These are phyloP conservation scores for Myotis planiceps DNA, from an alignment of 2,797 vertebrate genomes.

Conservation along the genomic window DNA sequence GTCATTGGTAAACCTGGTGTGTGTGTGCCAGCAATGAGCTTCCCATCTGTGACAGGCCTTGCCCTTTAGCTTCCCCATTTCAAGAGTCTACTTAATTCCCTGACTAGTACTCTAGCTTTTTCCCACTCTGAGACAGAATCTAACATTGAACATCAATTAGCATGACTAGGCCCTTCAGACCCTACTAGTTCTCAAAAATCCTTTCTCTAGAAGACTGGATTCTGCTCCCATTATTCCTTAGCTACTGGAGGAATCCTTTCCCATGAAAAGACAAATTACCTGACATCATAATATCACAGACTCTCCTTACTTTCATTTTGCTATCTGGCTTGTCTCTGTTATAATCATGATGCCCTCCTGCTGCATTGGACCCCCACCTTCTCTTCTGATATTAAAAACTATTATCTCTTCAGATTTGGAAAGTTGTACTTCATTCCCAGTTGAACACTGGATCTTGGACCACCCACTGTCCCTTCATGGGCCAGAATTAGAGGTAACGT, in stretches of 20 bases:
- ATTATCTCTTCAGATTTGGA: background rate
- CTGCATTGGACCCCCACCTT: background rate
- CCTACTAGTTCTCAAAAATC: background rate
- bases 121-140: background rate
- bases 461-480: background rate
- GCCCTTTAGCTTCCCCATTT: background rate
- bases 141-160: background rate
- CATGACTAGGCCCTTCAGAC: background rate
- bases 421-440: background rate
- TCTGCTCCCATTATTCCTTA: background rate
- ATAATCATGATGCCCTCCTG: background rate
- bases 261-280: background rate
- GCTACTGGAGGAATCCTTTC: background rate
- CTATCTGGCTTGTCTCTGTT: background rate
- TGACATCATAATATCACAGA: background rate
- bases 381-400: background rate
- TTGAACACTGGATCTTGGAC: background rate
- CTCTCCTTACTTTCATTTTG: background rate
- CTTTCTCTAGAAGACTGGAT: background rate
- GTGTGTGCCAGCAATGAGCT: background rate
- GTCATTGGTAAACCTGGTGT: background rate
- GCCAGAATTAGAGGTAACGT: background rate
- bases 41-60: background rate
- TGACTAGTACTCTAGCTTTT: background rate
- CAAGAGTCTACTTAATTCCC: background rate